phyloP scores from a whole-genome alignment of 2,888 invertebrate species.

The Arrhopalites spinosus region DNA sequence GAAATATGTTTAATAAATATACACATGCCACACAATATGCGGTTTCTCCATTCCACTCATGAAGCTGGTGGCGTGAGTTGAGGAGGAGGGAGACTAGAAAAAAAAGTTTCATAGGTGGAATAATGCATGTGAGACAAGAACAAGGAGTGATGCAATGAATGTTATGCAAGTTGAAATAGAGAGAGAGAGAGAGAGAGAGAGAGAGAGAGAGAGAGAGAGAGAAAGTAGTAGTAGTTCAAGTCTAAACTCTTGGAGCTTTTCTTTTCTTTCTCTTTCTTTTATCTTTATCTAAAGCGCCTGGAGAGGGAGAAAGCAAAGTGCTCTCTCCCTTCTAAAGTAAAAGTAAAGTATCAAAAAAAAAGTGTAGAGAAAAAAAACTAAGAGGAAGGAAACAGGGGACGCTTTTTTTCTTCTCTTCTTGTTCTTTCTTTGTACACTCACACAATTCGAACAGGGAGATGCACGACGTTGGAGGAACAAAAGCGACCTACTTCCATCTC shows the following conservation, averaged over 20 bases:
- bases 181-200: background rate
- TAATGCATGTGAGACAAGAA: background rate
- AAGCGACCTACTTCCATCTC: no score
- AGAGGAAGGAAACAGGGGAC: background rate
- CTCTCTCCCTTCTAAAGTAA: conserved; percentile 24
- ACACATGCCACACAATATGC: background rate
- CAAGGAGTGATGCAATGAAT: background rate
- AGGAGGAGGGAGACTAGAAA: background rate
- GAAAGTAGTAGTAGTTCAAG: background rate
- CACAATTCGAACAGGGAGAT: no score
- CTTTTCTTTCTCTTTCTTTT: conserved; percentile 12
- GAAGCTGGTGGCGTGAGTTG: background rate
- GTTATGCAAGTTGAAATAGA: background rate
- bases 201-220: conserved; percentile 7
- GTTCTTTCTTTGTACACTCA: background rate
- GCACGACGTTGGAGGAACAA: no score
- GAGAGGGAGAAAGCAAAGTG: conserved; percentile 28
- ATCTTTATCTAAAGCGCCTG: conserved; percentile 30
- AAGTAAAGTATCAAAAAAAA: conserved; percentile 8
- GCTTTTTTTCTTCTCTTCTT: background rate
- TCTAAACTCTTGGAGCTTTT: conserved; percentile 17
- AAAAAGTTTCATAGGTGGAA: background rate
- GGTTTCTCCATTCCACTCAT: background rate
- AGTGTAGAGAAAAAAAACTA: no score
- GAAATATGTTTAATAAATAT: conserved; percentile 6